Evolutionary conservation across 1,140 invertebrate species (phyloP), one percentile per base, ranked within the genome.

Genomic region (Thrips palmi): DNA sequence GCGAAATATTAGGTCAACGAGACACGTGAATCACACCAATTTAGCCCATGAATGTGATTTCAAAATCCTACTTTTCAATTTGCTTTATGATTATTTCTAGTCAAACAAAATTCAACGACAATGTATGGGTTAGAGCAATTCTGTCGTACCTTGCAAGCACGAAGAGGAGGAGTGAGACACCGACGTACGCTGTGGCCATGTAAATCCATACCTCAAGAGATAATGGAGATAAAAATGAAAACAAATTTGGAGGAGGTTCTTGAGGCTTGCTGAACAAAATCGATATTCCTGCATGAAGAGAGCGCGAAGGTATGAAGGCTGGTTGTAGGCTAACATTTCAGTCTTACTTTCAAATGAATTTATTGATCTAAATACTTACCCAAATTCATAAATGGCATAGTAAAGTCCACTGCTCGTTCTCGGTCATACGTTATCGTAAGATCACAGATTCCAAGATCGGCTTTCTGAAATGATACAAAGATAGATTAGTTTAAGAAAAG

Each of bases 381-480:
- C 0, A 85, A 52, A 46, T 80, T 77, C 84, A 89, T 88, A 45
- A 88, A 91, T 0, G 86, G 86, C 50, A 77, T 76, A 0, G 80
- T 84, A 49, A 91, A 91, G 50, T 91, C 86, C 0, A 89, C 82
- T 1, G 67, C 77, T 39, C 68, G 67, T 43, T 84, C 70, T 20
- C 88, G 57, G 15, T 80, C 74, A 42, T 79, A 81, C 2, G 83
- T 92, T 45, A 92, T 91, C 0, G 86, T 91, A 20, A 93, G 56
- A 55, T 92, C 89, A 39, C 82, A 89, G 38, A 93, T 77, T 0
- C 84, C 87, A 17, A 93, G 57, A 62, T 94, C 87, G 8, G 85
- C 86, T 62, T 80, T 78, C 77, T 88, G 52, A 27, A 64, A 62
- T 43, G 23, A 49, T 42, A 52, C 39, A 23, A 37, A 37, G 37